These are phyloP conservation scores for Elymnias hypermnestra DNA, from an alignment of 1,140 invertebrate genomes.

Conservation along the genomic window DNA sequence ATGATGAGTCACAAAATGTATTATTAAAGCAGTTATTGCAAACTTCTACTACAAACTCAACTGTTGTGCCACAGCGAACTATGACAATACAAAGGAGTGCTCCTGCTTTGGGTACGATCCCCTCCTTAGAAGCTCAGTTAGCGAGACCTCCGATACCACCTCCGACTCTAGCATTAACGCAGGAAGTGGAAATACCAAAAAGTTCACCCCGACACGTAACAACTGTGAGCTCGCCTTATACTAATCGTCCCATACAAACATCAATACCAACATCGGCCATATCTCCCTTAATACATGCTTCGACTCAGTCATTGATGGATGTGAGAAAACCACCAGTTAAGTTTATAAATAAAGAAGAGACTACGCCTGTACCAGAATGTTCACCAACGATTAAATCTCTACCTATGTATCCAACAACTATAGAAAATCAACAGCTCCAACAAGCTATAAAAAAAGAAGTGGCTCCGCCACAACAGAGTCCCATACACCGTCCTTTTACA, in stretches of 20 bases:
- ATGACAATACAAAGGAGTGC: slow-evolving; percentile 75
- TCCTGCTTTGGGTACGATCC: slow-evolving; percentile 80
- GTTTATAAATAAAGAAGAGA: slow-evolving; percentile 61
- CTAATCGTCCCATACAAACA: slow-evolving; percentile 53
- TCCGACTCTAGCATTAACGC: slow-evolving; percentile 58
- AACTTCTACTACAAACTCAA: slow-evolving; percentile 82
- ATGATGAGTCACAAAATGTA: slow-evolving; percentile 91
- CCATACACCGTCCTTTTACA: slow-evolving; percentile 67
- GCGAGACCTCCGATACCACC: slow-evolving; percentile 83
- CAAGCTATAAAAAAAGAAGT: slow-evolving; percentile 75
- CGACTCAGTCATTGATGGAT: slow-evolving; percentile 72
- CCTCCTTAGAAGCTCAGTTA: slow-evolving; percentile 84
- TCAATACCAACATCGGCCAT: slow-evolving; percentile 54
- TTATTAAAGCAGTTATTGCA: slow-evolving; percentile 92
- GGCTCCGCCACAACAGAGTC: slow-evolving; percentile 72
- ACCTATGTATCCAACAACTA: slow-evolving; percentile 54
- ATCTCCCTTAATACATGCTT: slow-evolving; percentile 59
- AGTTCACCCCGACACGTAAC: slow-evolving; percentile 69
- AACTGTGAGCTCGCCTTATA: slow-evolving; percentile 54
- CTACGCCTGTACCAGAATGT: slow-evolving; percentile 59
- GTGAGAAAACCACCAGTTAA: slow-evolving; percentile 64
- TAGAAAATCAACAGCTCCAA: slow-evolving; percentile 55
- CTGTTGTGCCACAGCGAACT: slow-evolving; percentile 66
- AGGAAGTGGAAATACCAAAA: slow-evolving; percentile 76
- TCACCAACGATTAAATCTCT: slow-evolving; percentile 62